These are phyloP conservation scores for Tachuris rubrigastra DNA, from an alignment of 2,113 vertebrate species.

Conservation along the genomic window DNA sequence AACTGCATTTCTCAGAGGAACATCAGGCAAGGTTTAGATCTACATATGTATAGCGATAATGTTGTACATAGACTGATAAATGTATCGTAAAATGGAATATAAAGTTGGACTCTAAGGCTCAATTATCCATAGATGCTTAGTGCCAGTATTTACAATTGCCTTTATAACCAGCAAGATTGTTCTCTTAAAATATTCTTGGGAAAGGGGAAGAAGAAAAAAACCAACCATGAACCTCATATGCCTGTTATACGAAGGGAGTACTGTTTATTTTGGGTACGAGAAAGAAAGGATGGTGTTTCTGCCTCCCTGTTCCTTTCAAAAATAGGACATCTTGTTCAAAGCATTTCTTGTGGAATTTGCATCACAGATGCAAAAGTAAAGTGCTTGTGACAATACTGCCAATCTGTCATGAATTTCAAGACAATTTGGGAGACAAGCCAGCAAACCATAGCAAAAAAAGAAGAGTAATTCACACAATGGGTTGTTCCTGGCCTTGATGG, in stretches of 20 bases:
- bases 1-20: background rate
- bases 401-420: background rate
- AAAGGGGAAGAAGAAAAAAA: background rate
- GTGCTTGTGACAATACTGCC: background rate
- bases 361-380: background rate
- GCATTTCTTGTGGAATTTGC: background rate
- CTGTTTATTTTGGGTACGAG: background rate
- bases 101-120: background rate
- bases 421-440: background rate
- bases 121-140: background rate
- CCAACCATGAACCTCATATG: background rate
- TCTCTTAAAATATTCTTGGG: background rate
- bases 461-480: background rate
- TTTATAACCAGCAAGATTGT: background rate
- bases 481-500: background rate
- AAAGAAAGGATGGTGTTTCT: background rate
- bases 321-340: background rate
- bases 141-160: background rate
- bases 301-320: background rate
- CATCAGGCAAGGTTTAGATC: background rate
- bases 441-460: background rate
- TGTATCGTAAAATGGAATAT: accelerated
- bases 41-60: background rate
- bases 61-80: background rate
- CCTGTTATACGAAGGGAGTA: background rate